These are phyloP conservation scores for Acrobasis suavella DNA, from an alignment of 2,888 invertebrate species.

Conservation along the genomic window DNA sequence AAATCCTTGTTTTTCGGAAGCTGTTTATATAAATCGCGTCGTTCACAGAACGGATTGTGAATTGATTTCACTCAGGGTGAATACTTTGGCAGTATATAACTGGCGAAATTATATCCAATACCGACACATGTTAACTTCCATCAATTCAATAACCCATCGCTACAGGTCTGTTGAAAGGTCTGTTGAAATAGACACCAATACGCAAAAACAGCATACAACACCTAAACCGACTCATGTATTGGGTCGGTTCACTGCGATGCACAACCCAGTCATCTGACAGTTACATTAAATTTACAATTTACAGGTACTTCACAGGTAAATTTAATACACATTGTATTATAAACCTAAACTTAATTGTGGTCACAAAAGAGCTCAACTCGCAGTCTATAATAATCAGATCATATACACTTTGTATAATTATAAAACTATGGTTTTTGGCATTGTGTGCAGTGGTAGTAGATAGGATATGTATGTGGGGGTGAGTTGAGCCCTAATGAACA, in stretches of 20 bases:
- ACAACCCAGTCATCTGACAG: constrained; percentile 60
- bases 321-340: constrained; percentile 72
- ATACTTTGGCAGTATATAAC: constrained; percentile 80
- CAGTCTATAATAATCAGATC: constrained; percentile 43
- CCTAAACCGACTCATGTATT: constrained; percentile 53
- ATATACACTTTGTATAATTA: constrained; percentile 49
- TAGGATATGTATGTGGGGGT: constrained; percentile 59
- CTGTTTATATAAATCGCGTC: constrained; percentile 72
- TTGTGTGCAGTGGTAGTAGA: constrained; percentile 41
- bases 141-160: constrained; percentile 70
- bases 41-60: constrained; percentile 81
- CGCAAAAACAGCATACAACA: constrained; percentile 73
- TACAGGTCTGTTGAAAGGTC: constrained; percentile 60
- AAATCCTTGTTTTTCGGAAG: constrained; percentile 75
- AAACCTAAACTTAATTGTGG: constrained; percentile 72
- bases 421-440: constrained; percentile 63
- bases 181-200: constrained; percentile 69
- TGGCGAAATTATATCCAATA: constrained; percentile 65
- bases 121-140: constrained; percentile 50
- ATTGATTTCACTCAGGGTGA: constrained; percentile 74
- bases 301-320: constrained; percentile 81
- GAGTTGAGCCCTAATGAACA: constrained; percentile 76
- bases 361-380: constrained; percentile 76
- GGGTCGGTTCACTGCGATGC: constrained; percentile 78
- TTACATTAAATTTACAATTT: constrained; percentile 77